Evolutionary conservation across 1,140 invertebrate genomes (phyloP).

Genomic region (Mamestra configurata): DNA sequence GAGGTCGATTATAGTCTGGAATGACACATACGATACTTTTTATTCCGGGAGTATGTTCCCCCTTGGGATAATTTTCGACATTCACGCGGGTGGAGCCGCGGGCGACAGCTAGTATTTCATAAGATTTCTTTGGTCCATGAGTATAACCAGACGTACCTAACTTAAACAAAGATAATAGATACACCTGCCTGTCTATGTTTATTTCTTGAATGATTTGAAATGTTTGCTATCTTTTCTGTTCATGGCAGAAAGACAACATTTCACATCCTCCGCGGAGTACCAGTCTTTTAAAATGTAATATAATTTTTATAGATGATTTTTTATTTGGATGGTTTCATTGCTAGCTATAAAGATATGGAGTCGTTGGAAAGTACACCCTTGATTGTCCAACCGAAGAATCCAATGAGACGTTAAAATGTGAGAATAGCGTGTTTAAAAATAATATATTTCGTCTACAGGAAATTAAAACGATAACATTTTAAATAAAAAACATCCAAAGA

Average conservation of each 20-base stretch:
- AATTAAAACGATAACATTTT: conserved; percentile 12
- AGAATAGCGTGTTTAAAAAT: background rate
- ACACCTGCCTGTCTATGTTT: no score
- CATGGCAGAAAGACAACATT: background rate
- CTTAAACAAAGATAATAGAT: no score
- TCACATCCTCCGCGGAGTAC: background rate
- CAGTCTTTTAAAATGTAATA: background rate
- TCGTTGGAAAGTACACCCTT: background rate
- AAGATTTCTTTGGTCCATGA: no score
- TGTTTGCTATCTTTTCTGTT: no score
- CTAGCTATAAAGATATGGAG: background rate
- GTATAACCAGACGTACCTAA: no score
- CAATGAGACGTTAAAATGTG: background rate
- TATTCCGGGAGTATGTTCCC: no score
- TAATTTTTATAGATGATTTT: background rate
- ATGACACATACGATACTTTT: no score
- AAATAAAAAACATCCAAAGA: background rate
- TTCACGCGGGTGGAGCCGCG: no score
- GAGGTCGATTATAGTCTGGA: no score
- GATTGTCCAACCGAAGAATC: background rate
- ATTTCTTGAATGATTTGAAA: no score
- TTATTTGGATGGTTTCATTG: conserved; percentile 10
- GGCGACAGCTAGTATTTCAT: no score
- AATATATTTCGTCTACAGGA: background rate
- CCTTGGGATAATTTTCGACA: no score